Conservation (phyloP, 37 sponge, comb jelly and placozoan species). For the Hormiphora californensis region DNA sequence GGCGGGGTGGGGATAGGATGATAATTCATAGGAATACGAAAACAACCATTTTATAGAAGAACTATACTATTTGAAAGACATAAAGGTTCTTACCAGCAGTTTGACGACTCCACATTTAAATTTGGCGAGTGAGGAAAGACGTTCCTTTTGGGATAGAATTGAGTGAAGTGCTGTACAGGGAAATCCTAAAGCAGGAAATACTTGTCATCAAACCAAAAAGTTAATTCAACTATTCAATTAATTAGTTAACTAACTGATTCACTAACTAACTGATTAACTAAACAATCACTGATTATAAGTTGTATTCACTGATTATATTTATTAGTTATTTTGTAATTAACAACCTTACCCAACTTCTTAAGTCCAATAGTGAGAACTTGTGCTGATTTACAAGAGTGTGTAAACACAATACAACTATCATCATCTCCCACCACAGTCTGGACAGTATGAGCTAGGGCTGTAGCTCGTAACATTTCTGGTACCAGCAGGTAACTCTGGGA, state of each 20-base stretch:
- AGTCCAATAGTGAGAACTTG: constrained; percentile 46
- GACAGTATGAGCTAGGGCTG: background rate
- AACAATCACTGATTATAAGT: background rate
- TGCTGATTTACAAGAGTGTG: constrained; percentile 41
- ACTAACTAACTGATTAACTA: too few species aligned
- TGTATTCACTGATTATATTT: background rate
- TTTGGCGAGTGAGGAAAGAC: constrained; percentile 78
- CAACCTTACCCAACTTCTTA: constrained; percentile 20
- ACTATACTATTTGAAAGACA: too few species aligned
- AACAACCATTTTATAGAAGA: too few species aligned
- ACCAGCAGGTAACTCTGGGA: background rate
- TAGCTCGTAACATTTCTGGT: background rate
- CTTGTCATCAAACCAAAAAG: too few species aligned
- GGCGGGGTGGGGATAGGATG: too few species aligned
- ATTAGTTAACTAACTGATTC: too few species aligned
- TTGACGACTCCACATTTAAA: constrained; percentile 77
- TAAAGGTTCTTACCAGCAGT: too few species aligned
- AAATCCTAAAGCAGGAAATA: constrained; percentile 62
- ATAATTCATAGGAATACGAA: too few species aligned
- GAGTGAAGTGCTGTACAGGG: constrained; percentile 89
- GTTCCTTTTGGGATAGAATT: constrained; percentile 69
- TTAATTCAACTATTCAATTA: too few species aligned
- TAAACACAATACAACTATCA: constrained; percentile 17
- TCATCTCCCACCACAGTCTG: background rate
- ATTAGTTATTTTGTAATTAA: background rate